Evolutionary conservation across 2,888 invertebrate species (phyloP), one percentile per base, ranked within the genome.

Genomic region (Busseola fusca): DNA sequence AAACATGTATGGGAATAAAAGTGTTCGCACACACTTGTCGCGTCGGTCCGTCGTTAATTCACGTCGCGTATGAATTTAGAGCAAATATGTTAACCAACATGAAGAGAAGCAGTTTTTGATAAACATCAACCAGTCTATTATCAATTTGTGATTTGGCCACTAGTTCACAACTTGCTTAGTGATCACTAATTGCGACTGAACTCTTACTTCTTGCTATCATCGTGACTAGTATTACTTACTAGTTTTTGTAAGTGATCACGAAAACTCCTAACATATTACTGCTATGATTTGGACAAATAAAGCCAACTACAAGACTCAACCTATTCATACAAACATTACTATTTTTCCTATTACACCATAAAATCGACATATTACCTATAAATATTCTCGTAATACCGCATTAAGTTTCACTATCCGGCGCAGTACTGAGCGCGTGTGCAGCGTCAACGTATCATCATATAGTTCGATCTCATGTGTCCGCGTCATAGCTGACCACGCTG

Each of bases 401-500:
- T 58, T 52, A 25, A 40, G 25, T 80, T 65, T 45, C 48, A 45
- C 50, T 27, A 16, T 3, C 3, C 14, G n/a, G 54, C 42, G 59
- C 78, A 64, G 37, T n/a, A 7, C 21, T 18, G 52, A 10, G 10
- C 48, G 59, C 64, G 77, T 18, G 45, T 67, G 64, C 72, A 54
- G 21, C 69, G 76, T 76, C 62, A 58, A 57, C 40, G 67, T 76
- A 48, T 45, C 54, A 60, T 48, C 37, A 21, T 45, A 25, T 40
- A 25, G n/a, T 14, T 16, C 0, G n/a, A n/a, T 59, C 30, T 65
- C 54, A 54, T 80, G 75, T 75, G 66, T 1, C 4, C 37, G 21
- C 76, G 60, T 76, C 81, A 75, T 25, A 34, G 6, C 42, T n/a
- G 54, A 50, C 42, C 75, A 80, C 76, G 57, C 16, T 14, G 30